Percentiles rank a stretch among this genome's conserved stretches.
Conservation (phyloP, 2,797 vertebrate genomes). For the Cynodonichthys magdalenae region DNA sequence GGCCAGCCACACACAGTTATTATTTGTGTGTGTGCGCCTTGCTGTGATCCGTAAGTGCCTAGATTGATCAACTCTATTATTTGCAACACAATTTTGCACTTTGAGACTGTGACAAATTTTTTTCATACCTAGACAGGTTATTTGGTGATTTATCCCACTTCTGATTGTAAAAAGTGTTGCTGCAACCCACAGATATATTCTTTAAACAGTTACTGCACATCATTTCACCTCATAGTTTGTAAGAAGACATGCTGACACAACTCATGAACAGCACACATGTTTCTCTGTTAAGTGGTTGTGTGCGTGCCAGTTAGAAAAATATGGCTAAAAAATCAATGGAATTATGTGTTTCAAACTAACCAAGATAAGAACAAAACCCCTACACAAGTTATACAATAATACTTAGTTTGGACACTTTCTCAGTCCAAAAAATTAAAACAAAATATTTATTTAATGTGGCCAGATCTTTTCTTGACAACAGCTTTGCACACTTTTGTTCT, state of each 20-base stretch:
- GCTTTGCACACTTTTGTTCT: neutral
- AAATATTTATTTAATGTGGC: too few species aligned
- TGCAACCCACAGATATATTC: neutral
- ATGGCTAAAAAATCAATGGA: neutral
- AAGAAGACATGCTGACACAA: conserved; percentile 3
- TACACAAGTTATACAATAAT: neutral
- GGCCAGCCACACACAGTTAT: conserved; percentile 16
- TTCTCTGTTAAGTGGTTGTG: conserved; percentile 12
- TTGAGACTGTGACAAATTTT: neutral
- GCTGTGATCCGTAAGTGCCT: conserved; percentile 18
- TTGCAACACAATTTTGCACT: conserved; percentile 4
- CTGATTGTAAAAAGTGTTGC: neutral
- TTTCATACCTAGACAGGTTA: neutral
- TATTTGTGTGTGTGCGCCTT: conserved; percentile 18
- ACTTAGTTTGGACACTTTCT: conserved; percentile 5
- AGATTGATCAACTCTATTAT: conserved; percentile 15
- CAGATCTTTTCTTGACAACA: neutral
- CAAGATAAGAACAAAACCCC: neutral
- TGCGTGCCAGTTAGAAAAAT: neutral
- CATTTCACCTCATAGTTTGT: conserved; percentile 18
- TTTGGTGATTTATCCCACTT: neutral
- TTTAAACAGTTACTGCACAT: neutral
- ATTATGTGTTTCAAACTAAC: neutral
- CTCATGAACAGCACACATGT: conserved; percentile 2
- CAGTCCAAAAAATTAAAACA: neutral